These are phyloP conservation scores for Magallana angulata DNA, from an alignment of 1,140 invertebrate genomes.

Conservation along the genomic window DNA sequence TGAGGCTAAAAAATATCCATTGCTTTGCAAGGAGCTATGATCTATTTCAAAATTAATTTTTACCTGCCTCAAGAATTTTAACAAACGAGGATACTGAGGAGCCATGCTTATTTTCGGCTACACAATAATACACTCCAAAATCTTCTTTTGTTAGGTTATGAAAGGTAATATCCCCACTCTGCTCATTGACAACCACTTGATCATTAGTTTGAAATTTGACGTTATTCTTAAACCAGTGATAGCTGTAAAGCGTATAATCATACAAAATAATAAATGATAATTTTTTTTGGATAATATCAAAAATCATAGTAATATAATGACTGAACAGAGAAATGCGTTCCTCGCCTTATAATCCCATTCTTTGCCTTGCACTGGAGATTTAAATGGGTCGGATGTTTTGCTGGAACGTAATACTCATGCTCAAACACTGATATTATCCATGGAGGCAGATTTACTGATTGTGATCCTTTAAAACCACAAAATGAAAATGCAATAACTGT, in stretches of 20 bases:
- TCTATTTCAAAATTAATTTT: not conserved
- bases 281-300: not conserved
- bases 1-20: no score
- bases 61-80: not conserved
- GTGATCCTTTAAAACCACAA: not conserved
- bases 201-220: not conserved
- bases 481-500: no score
- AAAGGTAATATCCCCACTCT: not conserved
- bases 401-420: not conserved
- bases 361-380: not conserved
- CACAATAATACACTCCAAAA: not conserved
- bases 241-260: not conserved
- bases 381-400: not conserved
- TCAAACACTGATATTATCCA: not conserved
- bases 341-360: not conserved
- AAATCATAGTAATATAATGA: no score
- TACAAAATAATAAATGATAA: not conserved
- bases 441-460: not conserved
- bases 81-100: not conserved
- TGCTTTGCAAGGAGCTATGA: no score
- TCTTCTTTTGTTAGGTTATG: not conserved
- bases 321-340: not conserved
- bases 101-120: not conserved
- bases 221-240: not conserved
- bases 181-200: not conserved